Evolutionary conservation across 2,888 invertebrate species (phyloP).

Genomic region (Ametastegia equiseti): DNA sequence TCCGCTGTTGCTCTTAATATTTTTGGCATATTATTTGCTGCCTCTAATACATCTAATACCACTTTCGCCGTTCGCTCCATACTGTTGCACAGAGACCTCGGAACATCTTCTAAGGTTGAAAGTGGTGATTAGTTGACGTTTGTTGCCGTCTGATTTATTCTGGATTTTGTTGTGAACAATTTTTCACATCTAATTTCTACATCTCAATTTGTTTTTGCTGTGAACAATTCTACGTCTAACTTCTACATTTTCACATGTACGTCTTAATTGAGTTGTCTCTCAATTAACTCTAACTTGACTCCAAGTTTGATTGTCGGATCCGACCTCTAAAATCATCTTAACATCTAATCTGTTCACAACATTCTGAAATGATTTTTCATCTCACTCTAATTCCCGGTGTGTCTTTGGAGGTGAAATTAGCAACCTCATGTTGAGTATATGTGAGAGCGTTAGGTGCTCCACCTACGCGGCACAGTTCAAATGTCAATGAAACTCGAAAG

Average conservation of each 20-base stretch:
- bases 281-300: not conserved
- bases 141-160: slow-evolving; percentile 5
- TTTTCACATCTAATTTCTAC: not conserved
- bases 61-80: slow-evolving; percentile 3
- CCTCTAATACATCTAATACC: too few relatives aligned
- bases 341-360: not conserved
- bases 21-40: slow-evolving; percentile 19
- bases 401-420: not conserved
- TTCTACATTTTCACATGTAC: too few relatives aligned
- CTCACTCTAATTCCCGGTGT: not conserved
- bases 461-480: too few relatives aligned
- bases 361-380: not conserved
- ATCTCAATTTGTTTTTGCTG: too few relatives aligned
- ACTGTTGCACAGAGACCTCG: not conserved
- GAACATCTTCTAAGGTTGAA: not conserved
- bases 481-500: too few relatives aligned
- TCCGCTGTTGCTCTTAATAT: not conserved
- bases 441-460: too few relatives aligned
- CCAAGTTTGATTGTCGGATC: not conserved
- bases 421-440: not conserved
- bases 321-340: slow-evolving; percentile 6
- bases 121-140: not conserved
- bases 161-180: slow-evolving; percentile 30
- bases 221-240: too few relatives aligned
- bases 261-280: not conserved